Evolutionary conservation across 2,113 vertebrate species (phyloP).

Genomic region (Empidonax traillii): DNA sequence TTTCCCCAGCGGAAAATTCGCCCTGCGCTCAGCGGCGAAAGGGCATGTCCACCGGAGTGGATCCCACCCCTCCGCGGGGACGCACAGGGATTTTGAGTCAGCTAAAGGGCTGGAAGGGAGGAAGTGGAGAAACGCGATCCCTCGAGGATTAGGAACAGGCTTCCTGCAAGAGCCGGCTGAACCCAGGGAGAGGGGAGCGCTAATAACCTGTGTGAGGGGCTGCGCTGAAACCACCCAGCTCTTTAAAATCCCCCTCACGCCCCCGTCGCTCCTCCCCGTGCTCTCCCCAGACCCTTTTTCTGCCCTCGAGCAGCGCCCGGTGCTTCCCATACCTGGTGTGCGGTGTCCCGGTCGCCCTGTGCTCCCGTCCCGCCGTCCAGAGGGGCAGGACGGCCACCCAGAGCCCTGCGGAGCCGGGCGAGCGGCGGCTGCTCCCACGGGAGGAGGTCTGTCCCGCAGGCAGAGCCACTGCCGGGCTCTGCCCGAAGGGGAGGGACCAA

Average conservation of each 20-base stretch:
- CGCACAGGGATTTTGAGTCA: background rate
- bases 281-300: background rate
- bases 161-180: background rate
- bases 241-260: background rate
- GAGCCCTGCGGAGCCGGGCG: background rate
- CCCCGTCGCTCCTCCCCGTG: background rate
- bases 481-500: constrained; percentile 52
- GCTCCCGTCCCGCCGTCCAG: background rate
- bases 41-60: accelerated
- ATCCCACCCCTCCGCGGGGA: background rate
- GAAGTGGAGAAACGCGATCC: accelerated
- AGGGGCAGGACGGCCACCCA: accelerated
- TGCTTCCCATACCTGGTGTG: background rate
- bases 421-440: background rate
- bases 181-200: background rate
- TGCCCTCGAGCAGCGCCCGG: background rate
- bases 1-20: accelerated
- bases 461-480: background rate
- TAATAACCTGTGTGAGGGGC: background rate
- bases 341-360: accelerated
- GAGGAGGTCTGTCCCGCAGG: background rate
- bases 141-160: accelerated
- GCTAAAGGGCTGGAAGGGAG: background rate
- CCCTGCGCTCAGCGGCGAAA: accelerated
- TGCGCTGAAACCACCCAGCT: background rate